These are phyloP conservation scores for Nineta flava DNA, from an alignment of 2,888 invertebrate genomes.

Conservation along the genomic window DNA sequence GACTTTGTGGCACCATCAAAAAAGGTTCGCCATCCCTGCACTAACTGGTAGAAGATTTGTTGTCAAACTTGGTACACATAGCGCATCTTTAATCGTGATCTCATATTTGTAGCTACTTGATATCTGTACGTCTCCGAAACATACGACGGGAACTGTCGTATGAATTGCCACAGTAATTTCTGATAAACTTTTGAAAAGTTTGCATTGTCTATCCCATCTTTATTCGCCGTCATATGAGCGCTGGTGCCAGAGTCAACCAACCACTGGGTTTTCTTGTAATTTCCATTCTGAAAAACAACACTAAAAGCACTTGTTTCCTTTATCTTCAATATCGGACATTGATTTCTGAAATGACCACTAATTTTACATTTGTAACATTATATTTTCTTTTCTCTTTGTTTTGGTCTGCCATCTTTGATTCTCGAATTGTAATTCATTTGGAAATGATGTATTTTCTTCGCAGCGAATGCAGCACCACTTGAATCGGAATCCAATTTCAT, in stretches of 20 bases:
- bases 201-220: too few relatives aligned
- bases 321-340: conserved; percentile 5
- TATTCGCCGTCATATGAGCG: too few relatives aligned
- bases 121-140: too few relatives aligned
- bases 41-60: too few relatives aligned
- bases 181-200: too few relatives aligned
- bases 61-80: too few relatives aligned
- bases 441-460: not conserved
- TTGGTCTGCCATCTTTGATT: not conserved
- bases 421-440: not conserved
- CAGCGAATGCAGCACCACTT: conserved; percentile 4
- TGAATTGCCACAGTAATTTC: conserved; percentile 6
- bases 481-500: too few relatives aligned
- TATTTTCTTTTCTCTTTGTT: conserved; percentile 1
- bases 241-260: conserved; percentile 12
- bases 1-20: too few relatives aligned
- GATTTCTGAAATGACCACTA: conserved; percentile 8
- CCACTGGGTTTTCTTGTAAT: conserved; percentile 9
- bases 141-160: too few relatives aligned
- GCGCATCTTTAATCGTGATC: too few relatives aligned
- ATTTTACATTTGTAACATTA: conserved; percentile 9
- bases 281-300: conserved; percentile 9
- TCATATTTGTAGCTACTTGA: too few relatives aligned
- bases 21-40: too few relatives aligned
- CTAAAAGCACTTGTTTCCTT: conserved; percentile 12